Conservation (phyloP, 2,888 invertebrate genomes). For the Dinocampus coccinellae region DNA sequence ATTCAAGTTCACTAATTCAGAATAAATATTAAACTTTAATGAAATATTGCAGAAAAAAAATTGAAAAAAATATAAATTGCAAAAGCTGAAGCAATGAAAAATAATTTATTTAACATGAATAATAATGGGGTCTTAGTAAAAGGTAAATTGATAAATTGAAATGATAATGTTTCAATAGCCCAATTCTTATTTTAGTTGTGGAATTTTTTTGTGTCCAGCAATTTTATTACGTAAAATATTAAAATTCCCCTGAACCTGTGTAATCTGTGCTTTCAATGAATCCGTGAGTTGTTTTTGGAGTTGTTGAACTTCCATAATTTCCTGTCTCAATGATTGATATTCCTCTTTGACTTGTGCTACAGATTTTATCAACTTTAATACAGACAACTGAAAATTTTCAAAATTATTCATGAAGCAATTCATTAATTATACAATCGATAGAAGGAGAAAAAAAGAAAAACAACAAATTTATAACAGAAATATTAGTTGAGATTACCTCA, state of each 20-base stretch:
- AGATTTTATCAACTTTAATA: constrained; percentile 80
- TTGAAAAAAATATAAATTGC: neutral
- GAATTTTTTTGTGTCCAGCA: constrained; percentile 68
- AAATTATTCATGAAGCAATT: no score
- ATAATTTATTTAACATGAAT: neutral
- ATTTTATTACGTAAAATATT: constrained; percentile 80
- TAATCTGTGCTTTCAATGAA: constrained; percentile 80
- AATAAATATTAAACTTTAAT: neutral
- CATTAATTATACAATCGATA: constrained; percentile 7
- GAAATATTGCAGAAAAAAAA: neutral
- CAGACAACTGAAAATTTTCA: constrained; percentile 73
- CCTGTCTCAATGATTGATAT: constrained; percentile 83
- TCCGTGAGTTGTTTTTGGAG: constrained; percentile 83
- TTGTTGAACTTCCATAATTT: constrained; percentile 84
- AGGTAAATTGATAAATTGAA: neutral
- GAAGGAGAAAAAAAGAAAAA: neutral
- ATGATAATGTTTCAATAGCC: constrained; percentile 5
- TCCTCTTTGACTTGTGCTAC: constrained; percentile 82
- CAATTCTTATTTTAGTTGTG: constrained; percentile 57
- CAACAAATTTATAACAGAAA: no score
- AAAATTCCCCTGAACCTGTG: constrained; percentile 81
- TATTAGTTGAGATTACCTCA: constrained; percentile 68
- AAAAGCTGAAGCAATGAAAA: neutral
- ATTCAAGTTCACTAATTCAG: neutral
- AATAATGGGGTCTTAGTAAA: neutral